A percentile compares a stretch with the other conserved stretches of the same genome.
Conservation (phyloP, 2,113 vertebrate genomes). For the Equus przewalskii region DNA sequence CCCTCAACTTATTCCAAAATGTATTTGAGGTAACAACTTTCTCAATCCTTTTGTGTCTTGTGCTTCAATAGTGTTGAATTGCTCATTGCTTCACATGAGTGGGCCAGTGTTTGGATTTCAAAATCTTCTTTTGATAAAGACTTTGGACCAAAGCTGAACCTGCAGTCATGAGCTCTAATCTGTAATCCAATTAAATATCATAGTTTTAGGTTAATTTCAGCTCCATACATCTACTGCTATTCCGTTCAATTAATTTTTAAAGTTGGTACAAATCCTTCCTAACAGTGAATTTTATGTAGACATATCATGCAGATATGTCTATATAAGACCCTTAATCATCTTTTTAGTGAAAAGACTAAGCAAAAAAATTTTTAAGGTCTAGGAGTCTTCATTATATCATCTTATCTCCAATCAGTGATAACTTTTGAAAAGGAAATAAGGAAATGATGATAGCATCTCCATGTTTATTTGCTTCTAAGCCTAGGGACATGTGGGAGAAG, state of each 20-base stretch:
- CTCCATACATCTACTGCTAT: background rate
- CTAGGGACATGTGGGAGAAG: background rate
- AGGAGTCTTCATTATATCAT: background rate
- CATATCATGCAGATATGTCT: background rate
- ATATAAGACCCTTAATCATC: background rate
- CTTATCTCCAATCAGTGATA: background rate
- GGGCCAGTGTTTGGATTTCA: background rate
- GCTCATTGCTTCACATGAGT: background rate
- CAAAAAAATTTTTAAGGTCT: background rate
- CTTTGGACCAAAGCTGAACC: background rate
- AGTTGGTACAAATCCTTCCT: background rate
- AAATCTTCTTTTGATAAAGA: conserved; percentile 1
- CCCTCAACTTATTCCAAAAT: background rate
- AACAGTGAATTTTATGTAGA: background rate
- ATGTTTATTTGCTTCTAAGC: background rate
- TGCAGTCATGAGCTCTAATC: background rate
- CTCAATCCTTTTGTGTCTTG: background rate
- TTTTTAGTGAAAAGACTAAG: conserved; percentile 22
- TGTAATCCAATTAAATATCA: background rate
- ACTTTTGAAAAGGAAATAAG: background rate
- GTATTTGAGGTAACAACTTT: background rate
- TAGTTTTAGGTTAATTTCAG: conserved; percentile 27
- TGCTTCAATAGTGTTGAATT: background rate
- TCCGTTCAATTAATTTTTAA: background rate
- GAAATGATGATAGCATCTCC: background rate